These are phyloP conservation scores for Lepidocolaptes lacrymiger DNA, from an alignment of 2,797 vertebrate genomes.

Conservation along the genomic window DNA sequence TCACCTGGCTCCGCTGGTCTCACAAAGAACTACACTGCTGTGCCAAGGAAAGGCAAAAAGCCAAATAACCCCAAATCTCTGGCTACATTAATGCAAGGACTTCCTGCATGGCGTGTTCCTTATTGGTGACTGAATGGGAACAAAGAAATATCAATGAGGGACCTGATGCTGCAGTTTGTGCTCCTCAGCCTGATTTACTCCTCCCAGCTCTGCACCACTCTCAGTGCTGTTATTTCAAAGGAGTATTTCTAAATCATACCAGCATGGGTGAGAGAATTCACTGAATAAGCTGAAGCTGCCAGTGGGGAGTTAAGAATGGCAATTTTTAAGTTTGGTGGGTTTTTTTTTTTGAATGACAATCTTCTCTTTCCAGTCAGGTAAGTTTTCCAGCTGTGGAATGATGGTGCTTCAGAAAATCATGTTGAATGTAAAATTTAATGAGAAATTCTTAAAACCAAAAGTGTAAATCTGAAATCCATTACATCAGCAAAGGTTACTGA, in stretches of 20 bases:
- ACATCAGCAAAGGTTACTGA: neutral
- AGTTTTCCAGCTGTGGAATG: neutral
- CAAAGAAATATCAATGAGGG: neutral
- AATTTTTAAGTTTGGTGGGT: neutral
- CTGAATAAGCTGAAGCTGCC: slow-evolving; percentile 14
- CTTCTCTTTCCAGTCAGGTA: neutral
- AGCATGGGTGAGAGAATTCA: slow-evolving; percentile 29
- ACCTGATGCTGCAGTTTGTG: neutral
- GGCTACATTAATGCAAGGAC: neutral
- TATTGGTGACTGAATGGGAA: neutral
- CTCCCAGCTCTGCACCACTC: neutral
- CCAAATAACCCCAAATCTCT: neutral
- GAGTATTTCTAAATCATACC: slow-evolving; percentile 8
- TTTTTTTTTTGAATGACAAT: neutral
- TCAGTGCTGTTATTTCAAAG: neutral
- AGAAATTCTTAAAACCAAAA: neutral
- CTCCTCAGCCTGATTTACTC: neutral
- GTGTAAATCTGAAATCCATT: neutral
- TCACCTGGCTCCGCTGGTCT: neutral
- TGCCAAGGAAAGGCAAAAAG: neutral
- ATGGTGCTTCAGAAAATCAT: neutral
- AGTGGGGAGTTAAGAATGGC: neutral
- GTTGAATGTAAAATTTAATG: neutral
- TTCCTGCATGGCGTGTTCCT: neutral
- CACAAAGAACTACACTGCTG: neutral